phyloP scores from a whole-genome alignment of 2,113 vertebrate species.

The Orientallactaga bullata region DNA sequence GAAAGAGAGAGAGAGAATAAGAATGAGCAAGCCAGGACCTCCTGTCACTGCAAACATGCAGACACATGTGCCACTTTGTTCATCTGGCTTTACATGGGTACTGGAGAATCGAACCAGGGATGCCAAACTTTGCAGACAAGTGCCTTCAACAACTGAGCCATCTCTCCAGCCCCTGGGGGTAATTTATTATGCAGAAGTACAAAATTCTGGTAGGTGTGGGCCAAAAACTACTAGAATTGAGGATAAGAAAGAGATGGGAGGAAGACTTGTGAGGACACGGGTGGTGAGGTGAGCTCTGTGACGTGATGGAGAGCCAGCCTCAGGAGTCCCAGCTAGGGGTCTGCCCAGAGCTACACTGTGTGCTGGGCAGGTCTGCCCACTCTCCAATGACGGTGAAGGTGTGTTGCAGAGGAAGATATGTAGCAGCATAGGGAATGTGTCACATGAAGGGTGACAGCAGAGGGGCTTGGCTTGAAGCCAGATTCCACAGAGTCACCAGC shows the following conservation, averaged over 20 bases:
- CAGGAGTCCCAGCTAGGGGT: not conserved
- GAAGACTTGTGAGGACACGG: not conserved
- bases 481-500: not conserved
- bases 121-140: too few species aligned
- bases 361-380: not conserved
- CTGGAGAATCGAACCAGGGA: too few species aligned
- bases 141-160: too few species aligned
- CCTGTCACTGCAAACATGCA: too few species aligned
- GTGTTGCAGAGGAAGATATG: not conserved
- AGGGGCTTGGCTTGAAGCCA: not conserved
- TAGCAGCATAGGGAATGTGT: not conserved
- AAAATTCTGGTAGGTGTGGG: not conserved
- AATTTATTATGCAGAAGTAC: too few species aligned
- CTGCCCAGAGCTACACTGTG: not conserved
- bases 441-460: not conserved
- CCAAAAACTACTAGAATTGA: not conserved
- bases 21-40: too few species aligned
- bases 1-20: too few species aligned
- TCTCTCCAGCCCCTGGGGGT: too few species aligned
- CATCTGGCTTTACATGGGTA: too few species aligned
- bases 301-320: too few species aligned
- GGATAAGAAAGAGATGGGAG: not conserved
- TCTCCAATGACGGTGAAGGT: too few species aligned
- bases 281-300: rapidly evolving
- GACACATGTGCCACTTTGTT: too few species aligned